Conservation (phyloP, 2,888 invertebrate species). For the Idaea aversata region DNA sequence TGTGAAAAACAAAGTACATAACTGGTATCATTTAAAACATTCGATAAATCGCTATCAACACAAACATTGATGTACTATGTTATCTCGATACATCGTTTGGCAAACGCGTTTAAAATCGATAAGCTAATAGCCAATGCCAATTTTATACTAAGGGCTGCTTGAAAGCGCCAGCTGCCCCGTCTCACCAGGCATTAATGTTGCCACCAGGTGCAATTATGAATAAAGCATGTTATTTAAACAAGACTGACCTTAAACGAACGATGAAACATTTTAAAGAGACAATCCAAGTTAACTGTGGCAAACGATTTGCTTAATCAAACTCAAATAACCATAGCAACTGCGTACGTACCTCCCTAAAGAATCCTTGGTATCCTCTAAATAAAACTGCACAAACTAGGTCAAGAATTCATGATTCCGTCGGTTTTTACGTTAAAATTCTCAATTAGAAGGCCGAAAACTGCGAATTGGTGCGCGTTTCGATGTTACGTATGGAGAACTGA, state of each 20-base stretch:
- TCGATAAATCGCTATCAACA: neutral
- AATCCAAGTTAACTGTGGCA: conserved; percentile 26
- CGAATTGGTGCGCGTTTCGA: conserved; percentile 35
- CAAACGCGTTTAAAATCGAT: neutral
- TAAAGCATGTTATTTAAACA: neutral
- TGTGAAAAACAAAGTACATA: too few relatives aligned
- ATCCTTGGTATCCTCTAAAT: conserved; percentile 52
- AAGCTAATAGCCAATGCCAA: neutral
- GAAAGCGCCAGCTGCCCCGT: neutral
- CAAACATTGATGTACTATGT: neutral
- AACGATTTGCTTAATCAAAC: conserved; percentile 38
- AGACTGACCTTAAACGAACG: conserved; percentile 20
- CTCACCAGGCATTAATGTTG: neutral
- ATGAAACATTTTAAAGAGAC: conserved; percentile 15
- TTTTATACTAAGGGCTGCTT: neutral
- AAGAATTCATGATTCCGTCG: conserved; percentile 49
- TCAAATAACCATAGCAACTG: conserved; percentile 60
- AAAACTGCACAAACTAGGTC: conserved; percentile 61
- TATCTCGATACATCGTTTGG: neutral
- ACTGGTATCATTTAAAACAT: neutral
- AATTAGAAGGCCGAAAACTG: conserved; percentile 37
- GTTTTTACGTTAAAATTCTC: conserved; percentile 19
- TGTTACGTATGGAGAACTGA: conserved; percentile 44
- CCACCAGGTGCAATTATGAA: neutral
- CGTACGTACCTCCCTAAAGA: conserved; percentile 51